phyloP scores from a whole-genome alignment of 1,140 invertebrate species.

The Steinernema feltiae region DNA sequence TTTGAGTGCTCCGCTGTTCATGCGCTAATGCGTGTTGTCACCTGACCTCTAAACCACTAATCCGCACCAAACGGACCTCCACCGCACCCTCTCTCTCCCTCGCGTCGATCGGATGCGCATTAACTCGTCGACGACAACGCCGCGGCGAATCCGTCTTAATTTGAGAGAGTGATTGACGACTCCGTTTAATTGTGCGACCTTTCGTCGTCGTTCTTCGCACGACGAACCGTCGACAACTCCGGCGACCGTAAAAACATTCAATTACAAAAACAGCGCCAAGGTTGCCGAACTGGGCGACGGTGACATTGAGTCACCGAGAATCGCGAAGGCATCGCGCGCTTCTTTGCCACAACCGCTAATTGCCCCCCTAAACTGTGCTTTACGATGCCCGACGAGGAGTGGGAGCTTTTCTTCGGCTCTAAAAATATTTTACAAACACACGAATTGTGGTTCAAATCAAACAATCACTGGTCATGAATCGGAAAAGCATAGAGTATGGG shows the following conservation, averaged over 20 bases:
- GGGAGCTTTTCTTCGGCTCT: background rate
- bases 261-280: background rate
- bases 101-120: background rate
- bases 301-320: no score
- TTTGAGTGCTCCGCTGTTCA: no score
- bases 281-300: background rate
- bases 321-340: no score
- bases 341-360: no score
- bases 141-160: background rate
- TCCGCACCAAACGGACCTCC: background rate
- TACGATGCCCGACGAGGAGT: no score
- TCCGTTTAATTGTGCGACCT: conserved; percentile 12
- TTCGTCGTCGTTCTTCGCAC: background rate
- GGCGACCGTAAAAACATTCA: background rate
- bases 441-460: background rate
- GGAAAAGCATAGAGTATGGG: background rate
- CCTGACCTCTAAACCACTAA: background rate
- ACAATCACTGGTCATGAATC: conserved; percentile 12
- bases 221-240: background rate
- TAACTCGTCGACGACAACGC: background rate
- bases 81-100: background rate
- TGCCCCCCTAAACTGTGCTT: background rate
- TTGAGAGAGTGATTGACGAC: background rate
- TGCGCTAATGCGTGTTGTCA: no score
- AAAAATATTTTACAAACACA: conserved; percentile 12